Conservation (phyloP, 1,140 invertebrate species). For the Atta texana region DNA sequence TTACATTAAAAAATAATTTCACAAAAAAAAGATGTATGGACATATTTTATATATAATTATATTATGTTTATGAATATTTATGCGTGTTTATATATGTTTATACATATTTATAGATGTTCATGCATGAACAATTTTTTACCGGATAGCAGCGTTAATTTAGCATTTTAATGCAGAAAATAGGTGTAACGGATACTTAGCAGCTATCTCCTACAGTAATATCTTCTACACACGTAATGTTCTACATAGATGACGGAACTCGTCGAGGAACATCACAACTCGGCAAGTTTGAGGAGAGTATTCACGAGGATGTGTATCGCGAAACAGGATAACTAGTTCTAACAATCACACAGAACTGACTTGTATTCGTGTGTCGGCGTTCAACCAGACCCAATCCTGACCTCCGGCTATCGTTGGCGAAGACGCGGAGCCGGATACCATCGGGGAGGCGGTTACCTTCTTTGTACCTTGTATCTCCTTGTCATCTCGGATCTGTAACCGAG, state of each 20-base stretch:
- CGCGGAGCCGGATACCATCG: constrained; percentile 60
- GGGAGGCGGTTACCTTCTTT: constrained; percentile 69
- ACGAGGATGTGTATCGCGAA: constrained; percentile 17
- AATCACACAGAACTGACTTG: constrained; percentile 63
- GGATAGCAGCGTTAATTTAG: neutral
- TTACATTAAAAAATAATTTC: too few relatives aligned
- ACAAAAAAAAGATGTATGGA: too few relatives aligned
- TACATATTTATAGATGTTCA: too few relatives aligned
- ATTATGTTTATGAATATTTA: too few relatives aligned
- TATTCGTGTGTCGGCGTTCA: constrained; percentile 73
- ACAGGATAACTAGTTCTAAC: constrained; percentile 47
- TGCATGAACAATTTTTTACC: too few relatives aligned
- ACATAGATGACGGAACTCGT: constrained; percentile 1
- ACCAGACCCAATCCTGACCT: constrained; percentile 72
- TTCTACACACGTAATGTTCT: neutral
- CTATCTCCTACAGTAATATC: constrained; percentile 29
- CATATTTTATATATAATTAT: too few relatives aligned
- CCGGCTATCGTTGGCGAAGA: constrained; percentile 61
- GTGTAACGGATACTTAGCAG: constrained; percentile 20
- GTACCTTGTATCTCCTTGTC: constrained; percentile 68
- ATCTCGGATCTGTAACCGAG: constrained; percentile 66
- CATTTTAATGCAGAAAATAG: neutral
- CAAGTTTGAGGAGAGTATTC: constrained; percentile 18
- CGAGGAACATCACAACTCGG: constrained; percentile 32
- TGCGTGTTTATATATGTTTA: too few relatives aligned